Conservation (phyloP, 2,797 vertebrate species). For the Tragopan temminckii region DNA sequence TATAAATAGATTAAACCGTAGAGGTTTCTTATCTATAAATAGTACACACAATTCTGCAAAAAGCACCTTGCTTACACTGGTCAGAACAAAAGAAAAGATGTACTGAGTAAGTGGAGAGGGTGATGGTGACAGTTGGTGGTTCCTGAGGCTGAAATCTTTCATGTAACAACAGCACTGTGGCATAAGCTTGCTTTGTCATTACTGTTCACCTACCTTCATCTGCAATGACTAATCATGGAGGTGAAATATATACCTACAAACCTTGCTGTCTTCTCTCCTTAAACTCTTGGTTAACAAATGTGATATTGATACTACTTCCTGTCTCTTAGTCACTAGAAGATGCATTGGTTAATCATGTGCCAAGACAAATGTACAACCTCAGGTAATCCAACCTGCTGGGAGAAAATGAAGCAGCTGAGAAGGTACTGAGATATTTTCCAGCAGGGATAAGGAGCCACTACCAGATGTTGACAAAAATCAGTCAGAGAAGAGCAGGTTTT, state of each 20-base stretch:
- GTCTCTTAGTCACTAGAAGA: slow-evolving; percentile 3
- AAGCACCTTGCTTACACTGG: background rate
- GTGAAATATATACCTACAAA: background rate
- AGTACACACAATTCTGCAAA: background rate
- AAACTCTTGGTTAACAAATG: background rate
- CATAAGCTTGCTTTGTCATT: background rate
- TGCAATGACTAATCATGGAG: background rate
- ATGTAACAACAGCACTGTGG: background rate
- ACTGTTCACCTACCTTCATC: background rate
- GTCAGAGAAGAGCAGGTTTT: background rate
- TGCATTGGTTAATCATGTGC: background rate
- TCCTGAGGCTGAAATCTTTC: background rate
- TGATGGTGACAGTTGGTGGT: background rate
- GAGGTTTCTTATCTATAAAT: slow-evolving; percentile 13
- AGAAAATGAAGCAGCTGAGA: slow-evolving; percentile 12
- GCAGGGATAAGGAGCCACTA: background rate
- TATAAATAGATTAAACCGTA: slow-evolving; percentile 48
- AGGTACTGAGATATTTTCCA: background rate
- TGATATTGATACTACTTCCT: background rate
- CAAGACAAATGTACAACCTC: slow-evolving; percentile 1
- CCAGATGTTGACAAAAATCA: background rate
- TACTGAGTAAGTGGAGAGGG: background rate
- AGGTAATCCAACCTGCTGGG: background rate
- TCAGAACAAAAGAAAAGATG: background rate
- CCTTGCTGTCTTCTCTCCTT: background rate